Percentiles rank a stretch among this genome's conserved stretches.
Conservation (phyloP, 1,140 invertebrate genomes). For the Cotesia typhae region DNA sequence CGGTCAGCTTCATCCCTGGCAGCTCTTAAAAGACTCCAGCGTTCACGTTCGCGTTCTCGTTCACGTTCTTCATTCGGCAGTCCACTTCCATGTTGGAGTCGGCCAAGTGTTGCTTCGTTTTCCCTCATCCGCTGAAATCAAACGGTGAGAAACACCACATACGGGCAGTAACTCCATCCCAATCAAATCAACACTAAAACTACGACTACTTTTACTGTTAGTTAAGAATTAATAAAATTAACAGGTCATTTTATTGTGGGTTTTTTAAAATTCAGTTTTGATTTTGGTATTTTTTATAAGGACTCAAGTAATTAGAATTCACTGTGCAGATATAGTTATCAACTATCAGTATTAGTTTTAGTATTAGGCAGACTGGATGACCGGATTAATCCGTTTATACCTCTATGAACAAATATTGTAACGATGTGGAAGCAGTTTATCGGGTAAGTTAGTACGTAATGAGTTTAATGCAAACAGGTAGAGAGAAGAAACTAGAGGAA, state of each 20-base stretch:
- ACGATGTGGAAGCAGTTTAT: constrained; percentile 13
- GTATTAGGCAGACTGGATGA: background rate
- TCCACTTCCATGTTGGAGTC: constrained; percentile 63
- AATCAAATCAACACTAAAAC: constrained; percentile 39
- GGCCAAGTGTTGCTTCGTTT: constrained; percentile 75
- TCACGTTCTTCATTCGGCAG: constrained; percentile 73
- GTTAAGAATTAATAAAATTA: background rate
- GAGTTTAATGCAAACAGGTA: constrained; percentile 13
- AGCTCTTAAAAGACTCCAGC: constrained; percentile 86
- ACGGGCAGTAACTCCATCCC: constrained; percentile 62
- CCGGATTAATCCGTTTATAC: constrained; percentile 15
- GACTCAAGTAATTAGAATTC: too few species aligned
- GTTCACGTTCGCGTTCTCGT: constrained; percentile 82
- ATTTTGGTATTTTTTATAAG: too few species aligned
- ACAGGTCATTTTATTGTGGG: background rate
- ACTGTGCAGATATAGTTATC: too few species aligned
- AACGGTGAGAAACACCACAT: constrained; percentile 68
- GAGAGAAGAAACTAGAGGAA: background rate
- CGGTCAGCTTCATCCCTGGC: constrained; percentile 90
- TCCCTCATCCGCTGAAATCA: constrained; percentile 76
- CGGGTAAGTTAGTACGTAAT: constrained; percentile 6
- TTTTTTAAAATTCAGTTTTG: background rate
- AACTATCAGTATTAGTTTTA: constrained; percentile 3
- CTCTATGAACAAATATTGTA: constrained; percentile 20
- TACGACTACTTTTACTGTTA: background rate